phyloP scores from a whole-genome alignment of 1,140 invertebrate genomes.

The Xylocopa sonorina region DNA sequence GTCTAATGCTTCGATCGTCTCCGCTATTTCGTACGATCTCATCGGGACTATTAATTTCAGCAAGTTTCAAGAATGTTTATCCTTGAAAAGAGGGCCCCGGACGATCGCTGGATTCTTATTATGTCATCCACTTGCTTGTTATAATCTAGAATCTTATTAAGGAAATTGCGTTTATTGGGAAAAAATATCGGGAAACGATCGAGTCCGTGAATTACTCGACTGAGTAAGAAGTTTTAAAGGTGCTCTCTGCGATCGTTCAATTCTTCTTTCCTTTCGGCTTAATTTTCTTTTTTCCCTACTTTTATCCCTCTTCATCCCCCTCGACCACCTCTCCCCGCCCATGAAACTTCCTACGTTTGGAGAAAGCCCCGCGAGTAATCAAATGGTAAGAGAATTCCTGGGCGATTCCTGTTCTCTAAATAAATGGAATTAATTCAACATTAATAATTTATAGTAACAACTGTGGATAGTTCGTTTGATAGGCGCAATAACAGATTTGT shows the following conservation, averaged over 20 bases:
- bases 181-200: constrained; percentile 46
- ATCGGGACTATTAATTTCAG: background rate
- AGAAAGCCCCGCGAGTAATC: background rate
- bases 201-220: constrained; percentile 10
- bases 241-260: background rate
- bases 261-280: constrained; percentile 9
- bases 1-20: background rate
- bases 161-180: constrained; percentile 11
- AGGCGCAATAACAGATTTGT: too few relatives aligned
- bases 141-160: background rate
- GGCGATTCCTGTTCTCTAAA: background rate
- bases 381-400: background rate
- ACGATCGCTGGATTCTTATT: background rate
- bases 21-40: too few relatives aligned
- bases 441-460: too few relatives aligned
- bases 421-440: too few relatives aligned
- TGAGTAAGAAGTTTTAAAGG: background rate
- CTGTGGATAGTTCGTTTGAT: too few relatives aligned
- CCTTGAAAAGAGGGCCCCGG: background rate
- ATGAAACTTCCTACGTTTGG: background rate
- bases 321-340: too few relatives aligned
- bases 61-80: background rate
- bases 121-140: background rate
- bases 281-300: background rate
- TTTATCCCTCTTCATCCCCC: background rate